phyloP scores from a whole-genome alignment of 30 jellyfish, hydroid and myxozoan species.

The Hydractinia echinata region DNA sequence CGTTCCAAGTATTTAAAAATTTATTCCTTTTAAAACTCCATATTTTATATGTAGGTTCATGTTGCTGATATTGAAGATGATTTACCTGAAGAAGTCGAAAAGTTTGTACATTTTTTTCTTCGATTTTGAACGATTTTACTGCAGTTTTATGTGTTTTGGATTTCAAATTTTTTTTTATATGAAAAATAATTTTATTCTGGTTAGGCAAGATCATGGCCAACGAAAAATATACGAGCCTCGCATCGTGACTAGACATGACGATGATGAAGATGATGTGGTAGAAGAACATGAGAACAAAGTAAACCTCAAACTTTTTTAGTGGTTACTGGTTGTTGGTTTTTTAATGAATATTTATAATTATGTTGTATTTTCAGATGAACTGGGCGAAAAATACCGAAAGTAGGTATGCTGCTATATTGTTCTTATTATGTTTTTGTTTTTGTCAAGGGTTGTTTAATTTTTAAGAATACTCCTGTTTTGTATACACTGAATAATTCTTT shows the following conservation, averaged over 20 bases:
- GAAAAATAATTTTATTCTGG: not conserved
- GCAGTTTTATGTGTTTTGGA: not conserved
- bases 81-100: slow-evolving; percentile 9
- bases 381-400: no score
- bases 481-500: not conserved
- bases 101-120: not conserved
- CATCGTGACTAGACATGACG: slow-evolving; percentile 40
- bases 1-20: no score
- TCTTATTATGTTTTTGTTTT: no score
- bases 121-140: not conserved
- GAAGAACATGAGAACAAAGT: not conserved
- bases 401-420: no score
- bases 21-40: no score
- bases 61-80: slow-evolving; percentile 83
- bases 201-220: slow-evolving; percentile 37
- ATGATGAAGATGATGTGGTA: slow-evolving; percentile 21
- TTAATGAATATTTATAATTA: no score
- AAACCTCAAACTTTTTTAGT: no score
- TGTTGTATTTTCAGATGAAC: no score
- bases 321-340: no score
- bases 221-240: slow-evolving; percentile 39
- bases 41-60: slow-evolving; percentile 38
- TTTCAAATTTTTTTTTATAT: not conserved
- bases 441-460: not conserved
- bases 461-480: not conserved